Base-by-base conservation (phyloP, 2,113 vertebrate species). In the Pimephales promelas region DNA sequence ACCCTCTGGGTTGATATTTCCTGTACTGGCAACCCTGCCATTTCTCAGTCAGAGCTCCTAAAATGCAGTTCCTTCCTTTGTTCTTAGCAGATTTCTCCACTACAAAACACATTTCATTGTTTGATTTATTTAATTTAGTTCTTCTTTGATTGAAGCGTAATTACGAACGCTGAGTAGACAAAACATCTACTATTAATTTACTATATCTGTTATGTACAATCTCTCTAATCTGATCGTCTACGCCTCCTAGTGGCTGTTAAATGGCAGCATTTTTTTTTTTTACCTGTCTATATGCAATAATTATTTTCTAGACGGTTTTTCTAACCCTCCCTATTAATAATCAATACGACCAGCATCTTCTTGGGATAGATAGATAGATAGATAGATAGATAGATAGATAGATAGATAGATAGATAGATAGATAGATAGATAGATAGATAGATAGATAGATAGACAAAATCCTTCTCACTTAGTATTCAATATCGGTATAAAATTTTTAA, bases 1-100 rank as follows among this genome's bases (percentile, higher is more conserved):
- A 7, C 31, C 1, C 18, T 66, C 3, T 40, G 18, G 66, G 0
- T 40, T 22, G 40, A 40, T n/a, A 13, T 22, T 14, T 72, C 36
- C n/a, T 6, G 40, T 47, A 72, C 62, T 84, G 82, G 82, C 82
- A 84, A 84, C 82, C 82, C n/a, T n/a, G 4, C 31, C 52, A 45
- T 24, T 10, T 28, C 8, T 11, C 22, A 76, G 31, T 11, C 22
- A 76, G 31, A 36, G 66, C 66, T 40, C 9, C 4, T 70, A 20
- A 40, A 3, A 31, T 62, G 28, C 13, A 28, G 7, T 4, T 9
- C 36, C 10, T 24, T n/a, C 1, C 20, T 40, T 20, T 45, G 1
- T 45, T 2, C 20, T 45, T 24, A 24, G 36, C 10, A 24, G 20
- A 31, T 62, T 16, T 18, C 28, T 4, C 36, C 20, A 10, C 18